These are phyloP conservation scores for Ephestia elutella DNA, from an alignment of 1,140 invertebrate genomes.

Conservation along the genomic window DNA sequence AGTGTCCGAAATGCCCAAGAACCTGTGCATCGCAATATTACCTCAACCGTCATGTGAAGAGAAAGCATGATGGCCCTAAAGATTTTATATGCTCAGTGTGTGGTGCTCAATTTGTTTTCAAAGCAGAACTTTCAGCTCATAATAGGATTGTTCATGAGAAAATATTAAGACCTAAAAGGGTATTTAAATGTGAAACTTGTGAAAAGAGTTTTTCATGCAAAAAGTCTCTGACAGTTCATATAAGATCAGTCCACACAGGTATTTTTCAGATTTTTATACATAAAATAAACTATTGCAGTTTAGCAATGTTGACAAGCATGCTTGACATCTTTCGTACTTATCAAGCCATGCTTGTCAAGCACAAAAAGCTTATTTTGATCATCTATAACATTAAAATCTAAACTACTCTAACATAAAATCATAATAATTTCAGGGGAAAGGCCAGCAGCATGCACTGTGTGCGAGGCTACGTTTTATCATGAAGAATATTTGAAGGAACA, in stretches of 20 bases:
- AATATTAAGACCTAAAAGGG: constrained; percentile 38
- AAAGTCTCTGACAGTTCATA: constrained; percentile 66
- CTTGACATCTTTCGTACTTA: too few relatives aligned
- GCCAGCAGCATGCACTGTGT: constrained; percentile 60
- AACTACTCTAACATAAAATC: too few relatives aligned
- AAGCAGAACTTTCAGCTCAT: constrained; percentile 54
- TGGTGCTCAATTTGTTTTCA: constrained; percentile 58
- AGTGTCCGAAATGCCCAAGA: constrained; percentile 53
- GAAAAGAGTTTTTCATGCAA: constrained; percentile 60
- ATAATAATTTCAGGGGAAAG: constrained; percentile 48
- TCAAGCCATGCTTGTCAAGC: too few relatives aligned
- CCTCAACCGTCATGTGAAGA: constrained; percentile 57
- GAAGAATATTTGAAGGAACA: constrained; percentile 77
- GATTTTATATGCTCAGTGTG: constrained; percentile 60
- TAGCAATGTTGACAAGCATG: too few relatives aligned
- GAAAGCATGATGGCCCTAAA: constrained; percentile 49
- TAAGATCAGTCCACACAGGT: constrained; percentile 72
- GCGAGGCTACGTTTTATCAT: constrained; percentile 62
- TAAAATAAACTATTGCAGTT: background rate
- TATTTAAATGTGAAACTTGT: constrained; percentile 60
- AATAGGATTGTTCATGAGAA: constrained; percentile 61
- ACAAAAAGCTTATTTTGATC: too few relatives aligned
- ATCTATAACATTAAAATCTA: too few relatives aligned
- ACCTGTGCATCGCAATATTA: constrained; percentile 55
- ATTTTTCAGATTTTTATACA: constrained; percentile 7